phyloP scores from a whole-genome alignment of 2,113 vertebrate species.

The Microtus montanus region DNA sequence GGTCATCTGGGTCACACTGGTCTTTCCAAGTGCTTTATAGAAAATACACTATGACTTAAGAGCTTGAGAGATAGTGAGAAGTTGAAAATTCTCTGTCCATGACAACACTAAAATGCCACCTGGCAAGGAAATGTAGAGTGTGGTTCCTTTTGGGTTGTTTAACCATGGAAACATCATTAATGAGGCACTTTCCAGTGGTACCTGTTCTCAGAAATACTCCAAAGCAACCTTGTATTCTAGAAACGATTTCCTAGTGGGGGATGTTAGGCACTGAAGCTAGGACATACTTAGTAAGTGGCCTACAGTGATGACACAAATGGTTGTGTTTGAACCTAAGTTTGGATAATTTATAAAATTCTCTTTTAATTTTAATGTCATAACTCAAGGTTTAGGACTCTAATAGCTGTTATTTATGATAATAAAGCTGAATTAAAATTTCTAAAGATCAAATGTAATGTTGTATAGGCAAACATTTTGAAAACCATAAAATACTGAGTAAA shows the following conservation, averaged over 20 bases:
- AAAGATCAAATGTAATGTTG: neutral
- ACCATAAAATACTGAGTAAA: neutral
- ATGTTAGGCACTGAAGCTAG: neutral
- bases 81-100: neutral
- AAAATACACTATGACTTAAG: neutral
- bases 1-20: neutral
- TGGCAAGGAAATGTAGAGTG: neutral
- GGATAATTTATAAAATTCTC: slow-evolving; percentile 9
- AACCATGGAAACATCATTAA: neutral
- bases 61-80: neutral
- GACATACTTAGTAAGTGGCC: neutral
- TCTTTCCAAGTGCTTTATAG: neutral
- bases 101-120: neutral
- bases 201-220: neutral
- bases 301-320: neutral
- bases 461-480: slow-evolving; percentile 2
- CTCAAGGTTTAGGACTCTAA: neutral
- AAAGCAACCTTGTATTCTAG: neutral
- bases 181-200: neutral
- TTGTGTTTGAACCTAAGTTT: neutral
- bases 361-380: neutral
- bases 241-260: neutral
- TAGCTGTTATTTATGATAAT: neutral
- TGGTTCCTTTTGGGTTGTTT: neutral
- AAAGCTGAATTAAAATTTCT: neutral